Evolutionary conservation across 2,797 vertebrate genomes (phyloP), one percentile per base, ranked within the genome.

Genomic region (Sparidentex hasta): DNA sequence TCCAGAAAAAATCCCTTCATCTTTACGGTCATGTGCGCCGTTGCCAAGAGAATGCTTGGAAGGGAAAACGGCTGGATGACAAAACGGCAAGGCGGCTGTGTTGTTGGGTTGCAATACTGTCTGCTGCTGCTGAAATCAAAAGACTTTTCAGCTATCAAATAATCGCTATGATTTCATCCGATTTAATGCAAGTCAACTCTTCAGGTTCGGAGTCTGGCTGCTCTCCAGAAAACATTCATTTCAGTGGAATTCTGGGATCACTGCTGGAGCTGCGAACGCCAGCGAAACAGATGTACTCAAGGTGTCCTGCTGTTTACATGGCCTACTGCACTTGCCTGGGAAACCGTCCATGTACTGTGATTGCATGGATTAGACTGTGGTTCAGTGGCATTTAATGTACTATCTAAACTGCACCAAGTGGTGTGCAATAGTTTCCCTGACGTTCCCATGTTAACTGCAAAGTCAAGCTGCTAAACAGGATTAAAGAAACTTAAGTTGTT

Each of bases 251-350:
- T 77, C 66, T 59, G 58, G 23, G 18, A 80, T 72, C 47, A 43
- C 46, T 20, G 55, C 67, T 43, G 25, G 5, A 44, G 65, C 65
- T 62, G 29, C 5, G 6, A 33, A 50, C 0, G 63, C 68, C 69
- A 85, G 70, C 5, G 43, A 82, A 81, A 52, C 76, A 86, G 87
- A 85, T 83, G 69, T 70, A 82, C 47, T 80, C 57, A 76, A 74
- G 71, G 80, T 76, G 73, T 84, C 80, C 70, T 73, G 72, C 82
- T 80, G 84, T 85, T 85, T 81, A 79, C 73, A 83, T 29, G 82
- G 82, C 82, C 81, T 70, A 66, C 65, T 78, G 82, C 81, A 76
- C 78, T 79, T 72, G 76, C 70, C 81, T 63, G 80, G 82, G 76
- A 87, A 87, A 54, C 11, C 6, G 18, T 87, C 79, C 75, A 79